Evolutionary conservation across 2,113 vertebrate species (phyloP).

Genomic region (Chiloscyllium plagiosum): DNA sequence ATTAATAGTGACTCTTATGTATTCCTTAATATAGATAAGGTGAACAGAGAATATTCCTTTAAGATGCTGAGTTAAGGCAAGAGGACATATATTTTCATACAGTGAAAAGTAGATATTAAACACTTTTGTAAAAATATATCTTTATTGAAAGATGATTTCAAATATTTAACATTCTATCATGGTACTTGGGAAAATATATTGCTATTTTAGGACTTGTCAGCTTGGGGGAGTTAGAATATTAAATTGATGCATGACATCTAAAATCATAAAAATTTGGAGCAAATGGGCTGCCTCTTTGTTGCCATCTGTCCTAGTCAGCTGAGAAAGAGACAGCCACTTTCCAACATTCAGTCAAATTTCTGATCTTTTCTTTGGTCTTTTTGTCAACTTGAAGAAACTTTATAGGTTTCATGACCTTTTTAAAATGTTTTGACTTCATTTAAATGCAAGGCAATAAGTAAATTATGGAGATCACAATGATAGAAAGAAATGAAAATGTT

Average conservation of each 20-base stretch:
- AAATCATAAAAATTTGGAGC: background rate
- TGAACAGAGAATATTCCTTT: background rate
- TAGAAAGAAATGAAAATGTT: background rate
- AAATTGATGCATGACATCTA: background rate
- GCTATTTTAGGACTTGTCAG: background rate
- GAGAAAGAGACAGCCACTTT: too few relatives aligned
- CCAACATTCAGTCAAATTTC: too few relatives aligned
- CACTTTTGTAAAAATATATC: background rate
- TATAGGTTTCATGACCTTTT: background rate
- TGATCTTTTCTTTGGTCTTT: background rate
- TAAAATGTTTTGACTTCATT: background rate
- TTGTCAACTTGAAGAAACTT: background rate
- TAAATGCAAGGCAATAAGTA: background rate
- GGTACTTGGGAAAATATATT: background rate
- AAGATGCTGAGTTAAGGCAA: background rate
- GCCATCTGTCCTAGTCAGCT: background rate
- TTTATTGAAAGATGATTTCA: background rate
- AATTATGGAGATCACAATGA: background rate
- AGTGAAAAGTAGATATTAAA: background rate
- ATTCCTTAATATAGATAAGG: background rate
- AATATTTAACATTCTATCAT: background rate
- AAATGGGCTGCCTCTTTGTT: background rate
- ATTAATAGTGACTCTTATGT: background rate
- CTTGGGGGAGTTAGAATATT: background rate
- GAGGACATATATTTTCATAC: background rate